phyloP scores from a whole-genome alignment of 2,888 invertebrate genomes.

The Drosophila melanocephala region DNA sequence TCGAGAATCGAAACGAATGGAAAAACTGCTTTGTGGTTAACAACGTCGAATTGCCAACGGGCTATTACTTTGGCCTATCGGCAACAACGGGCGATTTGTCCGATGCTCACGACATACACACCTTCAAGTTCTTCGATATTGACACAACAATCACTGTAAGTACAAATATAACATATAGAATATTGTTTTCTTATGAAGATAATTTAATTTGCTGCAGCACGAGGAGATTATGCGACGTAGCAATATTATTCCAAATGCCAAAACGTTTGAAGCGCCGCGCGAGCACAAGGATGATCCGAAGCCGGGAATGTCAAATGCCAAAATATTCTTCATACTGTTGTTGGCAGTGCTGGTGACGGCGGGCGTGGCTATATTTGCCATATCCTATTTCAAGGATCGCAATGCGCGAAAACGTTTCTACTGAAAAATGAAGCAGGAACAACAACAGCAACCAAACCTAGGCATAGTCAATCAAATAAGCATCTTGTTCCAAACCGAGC shows the following conservation, averaged over 20 bases:
- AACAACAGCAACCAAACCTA: constrained; percentile 49
- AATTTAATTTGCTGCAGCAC: constrained; percentile 58
- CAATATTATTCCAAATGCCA: constrained; percentile 94
- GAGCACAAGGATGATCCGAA: constrained; percentile 96
- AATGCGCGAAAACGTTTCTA: constrained; percentile 93
- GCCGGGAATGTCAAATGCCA: constrained; percentile 95
- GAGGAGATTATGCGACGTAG: constrained; percentile 88
- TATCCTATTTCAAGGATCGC: constrained; percentile 97
- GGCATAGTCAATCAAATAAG: constrained; percentile 54
- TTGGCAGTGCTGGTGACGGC: constrained; percentile 93
- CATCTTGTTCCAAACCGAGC: constrained; percentile 50
- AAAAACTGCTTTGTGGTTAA: constrained; percentile 95
- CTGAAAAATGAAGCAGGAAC: constrained; percentile 43
- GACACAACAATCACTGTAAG: constrained; percentile 89
- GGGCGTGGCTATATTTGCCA: constrained; percentile 93
- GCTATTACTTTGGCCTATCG: constrained; percentile 96
- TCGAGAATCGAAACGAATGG: constrained; percentile 97
- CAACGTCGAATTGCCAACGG: constrained; percentile 96
- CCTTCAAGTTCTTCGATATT: constrained; percentile 96
- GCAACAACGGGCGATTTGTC: constrained; percentile 98
- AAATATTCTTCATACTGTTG: constrained; percentile 95
- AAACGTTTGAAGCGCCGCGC: constrained; percentile 95
- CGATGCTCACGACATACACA: constrained; percentile 97
- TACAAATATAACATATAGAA: background rate
- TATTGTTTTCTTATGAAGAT: background rate